Conservation (phyloP, 92 coral and sea anemone genomes). For the Blastomussa wellsi region DNA sequence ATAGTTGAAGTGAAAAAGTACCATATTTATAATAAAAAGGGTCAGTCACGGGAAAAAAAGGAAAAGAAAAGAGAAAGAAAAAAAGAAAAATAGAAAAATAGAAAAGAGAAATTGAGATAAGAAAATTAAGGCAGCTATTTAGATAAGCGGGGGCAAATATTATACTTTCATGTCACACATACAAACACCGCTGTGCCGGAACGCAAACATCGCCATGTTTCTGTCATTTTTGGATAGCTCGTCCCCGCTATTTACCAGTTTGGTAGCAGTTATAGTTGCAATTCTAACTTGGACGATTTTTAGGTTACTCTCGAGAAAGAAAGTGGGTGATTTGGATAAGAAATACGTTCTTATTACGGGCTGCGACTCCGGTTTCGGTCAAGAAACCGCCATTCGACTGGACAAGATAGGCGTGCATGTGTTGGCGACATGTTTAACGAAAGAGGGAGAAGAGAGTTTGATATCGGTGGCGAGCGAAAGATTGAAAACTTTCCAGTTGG, state of each 20-base stretch:
- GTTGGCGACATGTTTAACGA: conserved; percentile 84
- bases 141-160: no score
- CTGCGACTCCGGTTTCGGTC: conserved; percentile 86
- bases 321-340: conserved; percentile 40
- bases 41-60: no score
- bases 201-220: conserved; percentile 7
- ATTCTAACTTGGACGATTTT: neutral
- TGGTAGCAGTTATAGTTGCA: neutral
- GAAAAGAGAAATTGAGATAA: no score
- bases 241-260: neutral
- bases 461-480: conserved; percentile 58
- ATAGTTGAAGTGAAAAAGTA: no score
- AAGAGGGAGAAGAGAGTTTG: conserved; percentile 62
- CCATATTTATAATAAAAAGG: no score
- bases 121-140: no score
- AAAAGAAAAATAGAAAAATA: no score
- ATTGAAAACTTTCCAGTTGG: conserved; percentile 63
- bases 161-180: neutral
- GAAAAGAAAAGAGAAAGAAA: no score
- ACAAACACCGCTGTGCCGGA: neutral
- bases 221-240: neutral
- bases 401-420: conserved; percentile 77
- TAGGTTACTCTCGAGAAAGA: conserved; percentile 30
- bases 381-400: conserved; percentile 63
- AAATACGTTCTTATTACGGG: conserved; percentile 80